Evolutionary conservation across 2,888 invertebrate species (phyloP).

Genomic region (Lithophane ornitopus): DNA sequence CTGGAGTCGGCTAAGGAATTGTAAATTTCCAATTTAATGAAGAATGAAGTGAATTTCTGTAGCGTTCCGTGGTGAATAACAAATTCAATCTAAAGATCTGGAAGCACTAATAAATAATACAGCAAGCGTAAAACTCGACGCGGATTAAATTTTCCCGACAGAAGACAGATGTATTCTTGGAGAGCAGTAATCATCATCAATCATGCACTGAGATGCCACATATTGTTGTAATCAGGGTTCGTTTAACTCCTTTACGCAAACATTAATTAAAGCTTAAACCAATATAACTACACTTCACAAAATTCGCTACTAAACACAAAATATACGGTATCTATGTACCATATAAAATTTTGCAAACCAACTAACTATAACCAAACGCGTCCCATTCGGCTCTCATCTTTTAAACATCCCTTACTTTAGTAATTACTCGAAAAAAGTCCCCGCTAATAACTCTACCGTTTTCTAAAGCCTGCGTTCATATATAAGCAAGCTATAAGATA

Average conservation of each 20-base stretch:
- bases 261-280: constrained; percentile 14
- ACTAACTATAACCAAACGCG: constrained; percentile 15
- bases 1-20: too few relatives aligned
- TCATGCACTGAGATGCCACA: constrained; percentile 25
- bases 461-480: constrained; percentile 40
- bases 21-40: background rate
- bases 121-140: constrained; percentile 1
- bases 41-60: background rate
- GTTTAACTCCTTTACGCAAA: constrained; percentile 23
- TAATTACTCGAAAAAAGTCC: constrained; percentile 57
- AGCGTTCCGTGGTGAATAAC: background rate
- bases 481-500: background rate
- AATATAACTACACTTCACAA: background rate
- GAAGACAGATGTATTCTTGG: constrained; percentile 33
- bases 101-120: constrained; percentile 9
- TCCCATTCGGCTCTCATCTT: constrained; percentile 27
- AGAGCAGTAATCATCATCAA: constrained; percentile 48
- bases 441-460: constrained; percentile 36
- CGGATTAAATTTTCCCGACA: constrained; percentile 15
- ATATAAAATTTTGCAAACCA: background rate
- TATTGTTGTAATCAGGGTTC: constrained; percentile 15
- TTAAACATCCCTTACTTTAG: constrained; percentile 43
- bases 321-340: background rate
- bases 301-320: background rate
- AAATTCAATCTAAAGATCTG: background rate